Evolutionary conservation across 1,140 invertebrate species (phyloP).

Genomic region (Ceratina japonica): DNA sequence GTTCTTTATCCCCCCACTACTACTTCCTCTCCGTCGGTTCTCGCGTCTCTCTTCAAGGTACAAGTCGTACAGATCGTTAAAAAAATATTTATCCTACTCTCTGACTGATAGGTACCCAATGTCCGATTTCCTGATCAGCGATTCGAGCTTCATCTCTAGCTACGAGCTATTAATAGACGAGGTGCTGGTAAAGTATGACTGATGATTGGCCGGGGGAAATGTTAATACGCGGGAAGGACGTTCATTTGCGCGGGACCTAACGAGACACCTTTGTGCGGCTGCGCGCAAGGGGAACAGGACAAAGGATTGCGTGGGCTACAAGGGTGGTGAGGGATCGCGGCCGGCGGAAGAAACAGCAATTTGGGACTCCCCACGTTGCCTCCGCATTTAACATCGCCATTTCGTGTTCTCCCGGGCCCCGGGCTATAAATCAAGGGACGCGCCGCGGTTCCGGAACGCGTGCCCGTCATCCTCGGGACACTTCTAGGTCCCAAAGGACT

Average conservation of each 20-base stretch:
- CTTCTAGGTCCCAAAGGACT: not conserved
- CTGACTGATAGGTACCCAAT: too few relatives aligned
- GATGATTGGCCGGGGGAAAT: not conserved
- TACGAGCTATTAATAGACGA: not conserved
- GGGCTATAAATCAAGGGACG: conserved; percentile 55
- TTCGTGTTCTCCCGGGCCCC: conserved; percentile 51
- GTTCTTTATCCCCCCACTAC: not conserved
- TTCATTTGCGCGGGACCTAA: conserved; percentile 19
- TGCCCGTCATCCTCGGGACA: conserved; percentile 25
- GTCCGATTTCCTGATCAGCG: not conserved
- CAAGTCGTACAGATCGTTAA: too few relatives aligned
- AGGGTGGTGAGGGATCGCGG: conserved; percentile 53
- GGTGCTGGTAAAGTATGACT: not conserved
- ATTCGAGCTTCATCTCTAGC: too few relatives aligned
- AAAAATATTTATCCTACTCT: too few relatives aligned
- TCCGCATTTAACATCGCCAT: conserved; percentile 55
- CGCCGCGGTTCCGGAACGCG: conserved; percentile 38
- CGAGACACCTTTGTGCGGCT: conserved; percentile 33
- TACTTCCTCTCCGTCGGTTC: too few relatives aligned
- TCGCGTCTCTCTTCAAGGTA: too few relatives aligned
- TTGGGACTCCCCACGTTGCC: conserved; percentile 63
- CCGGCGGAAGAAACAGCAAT: conserved; percentile 59
- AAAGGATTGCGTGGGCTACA: conserved; percentile 53
- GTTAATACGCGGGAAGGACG: not conserved
- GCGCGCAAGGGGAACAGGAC: conserved; percentile 33